Evolutionary conservation across 2,888 invertebrate species (phyloP).

Genomic region (Drosophila neonasuta): DNA sequence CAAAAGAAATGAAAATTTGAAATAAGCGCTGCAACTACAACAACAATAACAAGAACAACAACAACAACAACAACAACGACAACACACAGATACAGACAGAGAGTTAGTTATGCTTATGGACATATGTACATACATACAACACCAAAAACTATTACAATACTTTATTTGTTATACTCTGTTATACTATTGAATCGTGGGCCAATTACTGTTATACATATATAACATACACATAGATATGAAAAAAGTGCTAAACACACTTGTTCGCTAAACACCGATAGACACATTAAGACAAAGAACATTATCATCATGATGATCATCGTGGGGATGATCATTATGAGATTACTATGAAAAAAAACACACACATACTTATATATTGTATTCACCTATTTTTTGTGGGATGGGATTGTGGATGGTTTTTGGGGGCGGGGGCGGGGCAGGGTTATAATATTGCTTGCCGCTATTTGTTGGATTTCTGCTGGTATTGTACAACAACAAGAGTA

Average conservation of each 20-base stretch:
- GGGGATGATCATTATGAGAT: constrained; percentile 19
- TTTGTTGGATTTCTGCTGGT: constrained; percentile 15
- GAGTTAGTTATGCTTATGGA: constrained; percentile 49
- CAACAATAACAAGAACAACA: constrained; percentile 41
- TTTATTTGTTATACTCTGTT: constrained; percentile 45
- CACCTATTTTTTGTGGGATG: constrained; percentile 41
- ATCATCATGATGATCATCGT: constrained; percentile 14
- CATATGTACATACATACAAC: constrained; percentile 67
- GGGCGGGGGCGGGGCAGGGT: not conserved
- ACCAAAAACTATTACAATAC: constrained; percentile 69
- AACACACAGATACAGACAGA: constrained; percentile 64
- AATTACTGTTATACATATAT: constrained; percentile 41
- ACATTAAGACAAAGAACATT: constrained; percentile 24
- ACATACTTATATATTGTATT: constrained; percentile 61
- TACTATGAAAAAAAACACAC: constrained; percentile 60
- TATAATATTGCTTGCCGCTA: constrained; percentile 22
- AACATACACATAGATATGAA: constrained; percentile 44
- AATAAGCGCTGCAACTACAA: constrained; percentile 45
- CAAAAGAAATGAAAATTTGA: constrained; percentile 25
- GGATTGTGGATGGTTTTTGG: not conserved
- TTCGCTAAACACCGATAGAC: constrained; percentile 31
- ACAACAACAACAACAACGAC: constrained; percentile 51
- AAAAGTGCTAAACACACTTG: constrained; percentile 7
- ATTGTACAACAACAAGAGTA: constrained; percentile 24
- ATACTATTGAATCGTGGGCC: constrained; percentile 39